Percentiles rank a stretch among this genome's conserved stretches.
Conservation (phyloP, 2,113 vertebrate genomes). For the Halichoerus grypus region DNA sequence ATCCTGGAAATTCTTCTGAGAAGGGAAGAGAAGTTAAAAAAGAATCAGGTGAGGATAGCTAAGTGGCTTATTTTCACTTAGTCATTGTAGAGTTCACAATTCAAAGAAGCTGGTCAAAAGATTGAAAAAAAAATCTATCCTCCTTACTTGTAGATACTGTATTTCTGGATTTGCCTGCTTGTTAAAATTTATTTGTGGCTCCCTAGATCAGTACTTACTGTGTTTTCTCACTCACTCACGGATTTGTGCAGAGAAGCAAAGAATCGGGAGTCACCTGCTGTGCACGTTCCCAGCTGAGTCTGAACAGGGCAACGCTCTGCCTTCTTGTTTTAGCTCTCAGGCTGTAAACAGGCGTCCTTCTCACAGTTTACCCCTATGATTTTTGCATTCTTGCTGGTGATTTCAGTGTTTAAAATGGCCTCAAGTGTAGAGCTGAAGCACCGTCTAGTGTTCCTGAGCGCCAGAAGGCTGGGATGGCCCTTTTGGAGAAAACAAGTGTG, state of each 20-base stretch:
- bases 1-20: conserved; percentile 94
- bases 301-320: accelerated
- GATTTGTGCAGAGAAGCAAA: background rate
- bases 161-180: background rate
- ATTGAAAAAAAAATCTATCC: background rate
- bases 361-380: accelerated
- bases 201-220: accelerated
- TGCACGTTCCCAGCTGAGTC: background rate
- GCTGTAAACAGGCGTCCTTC: too few species aligned
- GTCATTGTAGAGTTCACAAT: background rate
- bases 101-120: background rate
- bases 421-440: accelerated
- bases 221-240: accelerated
- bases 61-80: background rate
- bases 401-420: background rate
- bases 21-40: conserved; percentile 95
- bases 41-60: conserved; percentile 90
- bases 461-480: background rate
- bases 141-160: background rate
- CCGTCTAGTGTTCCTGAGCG: accelerated
- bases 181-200: background rate
- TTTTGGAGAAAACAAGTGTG: accelerated
- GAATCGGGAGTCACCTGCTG: too few species aligned
- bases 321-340: accelerated
- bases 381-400: background rate